These are phyloP conservation scores for Synanceia verrucosa DNA, from an alignment of 2,797 vertebrate genomes.

Conservation along the genomic window DNA sequence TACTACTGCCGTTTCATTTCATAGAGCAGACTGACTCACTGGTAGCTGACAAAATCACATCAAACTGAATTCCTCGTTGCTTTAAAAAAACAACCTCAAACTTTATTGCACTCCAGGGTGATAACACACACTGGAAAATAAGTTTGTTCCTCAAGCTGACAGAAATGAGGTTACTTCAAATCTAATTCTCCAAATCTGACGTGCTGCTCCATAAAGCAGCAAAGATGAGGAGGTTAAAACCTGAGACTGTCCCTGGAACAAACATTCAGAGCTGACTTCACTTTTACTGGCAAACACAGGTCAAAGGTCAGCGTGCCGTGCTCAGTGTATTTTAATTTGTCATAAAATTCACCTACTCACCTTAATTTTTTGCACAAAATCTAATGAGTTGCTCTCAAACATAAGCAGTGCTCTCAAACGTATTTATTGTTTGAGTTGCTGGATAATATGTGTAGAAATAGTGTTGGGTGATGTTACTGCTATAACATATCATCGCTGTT, in stretches of 20 bases:
- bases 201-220: slow-evolving; percentile 8
- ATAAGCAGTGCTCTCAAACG: neutral
- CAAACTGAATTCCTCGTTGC: neutral
- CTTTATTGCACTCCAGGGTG: neutral
- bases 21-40: neutral
- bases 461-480: neutral
- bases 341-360: no score
- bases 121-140: slow-evolving; percentile 7
- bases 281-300: neutral
- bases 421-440: neutral
- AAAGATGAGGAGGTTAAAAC: slow-evolving; percentile 4
- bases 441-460: neutral
- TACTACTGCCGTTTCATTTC: neutral
- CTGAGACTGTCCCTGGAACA: neutral
- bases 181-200: slow-evolving; percentile 10
- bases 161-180: neutral
- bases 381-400: no score
- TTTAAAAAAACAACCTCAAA: slow-evolving; percentile 19
- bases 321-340: no score
- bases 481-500: neutral
- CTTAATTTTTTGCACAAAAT: neutral
- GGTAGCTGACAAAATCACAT: neutral
- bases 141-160: slow-evolving; percentile 10
- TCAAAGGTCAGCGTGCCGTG: slow-evolving; percentile 16
- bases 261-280: slow-evolving; percentile 1